phyloP scores from a whole-genome alignment of 2,113 vertebrate genomes.

The Martes martes region DNA sequence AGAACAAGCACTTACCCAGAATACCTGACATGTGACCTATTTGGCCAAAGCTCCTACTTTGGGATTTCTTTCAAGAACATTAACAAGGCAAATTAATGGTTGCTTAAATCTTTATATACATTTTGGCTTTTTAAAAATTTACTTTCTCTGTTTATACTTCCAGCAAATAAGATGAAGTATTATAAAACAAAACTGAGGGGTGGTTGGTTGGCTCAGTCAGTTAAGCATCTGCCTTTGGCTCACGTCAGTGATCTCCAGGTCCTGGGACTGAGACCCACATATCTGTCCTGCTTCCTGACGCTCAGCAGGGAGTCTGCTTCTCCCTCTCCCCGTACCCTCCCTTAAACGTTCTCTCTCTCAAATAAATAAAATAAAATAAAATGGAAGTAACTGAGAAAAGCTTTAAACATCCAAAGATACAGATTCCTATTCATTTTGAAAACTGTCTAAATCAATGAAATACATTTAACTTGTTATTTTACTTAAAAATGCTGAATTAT shows the following conservation, averaged over 20 bases:
- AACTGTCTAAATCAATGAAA: not conserved
- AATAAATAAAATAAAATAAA: not conserved
- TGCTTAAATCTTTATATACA: not conserved
- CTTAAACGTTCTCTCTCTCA: not conserved
- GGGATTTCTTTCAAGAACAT: slow-evolving; percentile 36
- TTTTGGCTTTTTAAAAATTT: not conserved
- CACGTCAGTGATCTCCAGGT: not conserved
- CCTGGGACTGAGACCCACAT: not conserved
- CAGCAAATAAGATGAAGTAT: slow-evolving; percentile 9
- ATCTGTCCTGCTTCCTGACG: not conserved
- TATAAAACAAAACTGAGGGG: not conserved
- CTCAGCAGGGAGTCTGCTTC: not conserved
- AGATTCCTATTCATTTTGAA: not conserved
- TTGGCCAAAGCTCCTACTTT: not conserved
- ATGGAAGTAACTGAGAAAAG: not conserved
- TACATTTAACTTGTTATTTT: slow-evolving; percentile 2
- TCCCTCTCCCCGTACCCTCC: not conserved
- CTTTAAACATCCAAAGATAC: slow-evolving; percentile 16
- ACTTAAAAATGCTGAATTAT: not conserved
- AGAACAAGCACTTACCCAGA: not conserved
- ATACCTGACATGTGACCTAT: not conserved
- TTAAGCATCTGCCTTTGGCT: not conserved
- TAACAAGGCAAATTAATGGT: not conserved
- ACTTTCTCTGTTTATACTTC: slow-evolving; percentile 23
- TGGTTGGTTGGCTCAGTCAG: not conserved